These are phyloP conservation scores for Hybos culiciformis DNA, from an alignment of 2,888 invertebrate genomes.

Conservation along the genomic window DNA sequence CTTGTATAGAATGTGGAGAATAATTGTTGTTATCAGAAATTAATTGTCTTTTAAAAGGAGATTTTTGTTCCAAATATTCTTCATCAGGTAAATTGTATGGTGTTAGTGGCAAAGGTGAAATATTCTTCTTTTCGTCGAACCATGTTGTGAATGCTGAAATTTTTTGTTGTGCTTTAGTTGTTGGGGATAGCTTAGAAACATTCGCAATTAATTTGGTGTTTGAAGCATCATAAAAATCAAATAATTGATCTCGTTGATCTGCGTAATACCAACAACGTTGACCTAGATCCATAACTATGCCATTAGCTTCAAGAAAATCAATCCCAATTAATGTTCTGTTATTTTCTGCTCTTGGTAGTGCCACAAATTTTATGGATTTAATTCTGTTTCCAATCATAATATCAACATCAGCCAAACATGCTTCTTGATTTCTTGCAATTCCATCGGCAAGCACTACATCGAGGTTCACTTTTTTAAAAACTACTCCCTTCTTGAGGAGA, in stretches of 20 bases:
- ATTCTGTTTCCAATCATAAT: constrained; percentile 5
- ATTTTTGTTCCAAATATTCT: no score
- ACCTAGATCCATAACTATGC: neutral
- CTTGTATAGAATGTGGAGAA: no score
- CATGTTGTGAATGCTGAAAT: neutral
- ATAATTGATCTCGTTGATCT: neutral
- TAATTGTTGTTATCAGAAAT: no score
- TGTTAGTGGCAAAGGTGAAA: neutral
- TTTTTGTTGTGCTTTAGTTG: neutral
- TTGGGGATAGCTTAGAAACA: neutral
- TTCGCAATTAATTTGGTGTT: no score
- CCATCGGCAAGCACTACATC: constrained; percentile 4
- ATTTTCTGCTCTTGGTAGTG: neutral
- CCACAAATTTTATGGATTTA: constrained; percentile 3
- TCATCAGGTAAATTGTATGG: no score
- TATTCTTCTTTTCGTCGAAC: neutral
- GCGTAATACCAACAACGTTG: neutral
- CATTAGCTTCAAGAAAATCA: constrained; percentile 2
- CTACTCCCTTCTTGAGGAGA: constrained; percentile 2
- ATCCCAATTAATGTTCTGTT: constrained; percentile 1
- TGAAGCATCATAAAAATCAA: neutral
- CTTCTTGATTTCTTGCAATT: neutral
- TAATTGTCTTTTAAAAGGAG: no score
- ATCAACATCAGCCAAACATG: constrained; percentile 1
- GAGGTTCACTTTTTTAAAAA: neutral